phyloP scores from a whole-genome alignment of 2,888 invertebrate genomes.

The Tipula helvola region DNA sequence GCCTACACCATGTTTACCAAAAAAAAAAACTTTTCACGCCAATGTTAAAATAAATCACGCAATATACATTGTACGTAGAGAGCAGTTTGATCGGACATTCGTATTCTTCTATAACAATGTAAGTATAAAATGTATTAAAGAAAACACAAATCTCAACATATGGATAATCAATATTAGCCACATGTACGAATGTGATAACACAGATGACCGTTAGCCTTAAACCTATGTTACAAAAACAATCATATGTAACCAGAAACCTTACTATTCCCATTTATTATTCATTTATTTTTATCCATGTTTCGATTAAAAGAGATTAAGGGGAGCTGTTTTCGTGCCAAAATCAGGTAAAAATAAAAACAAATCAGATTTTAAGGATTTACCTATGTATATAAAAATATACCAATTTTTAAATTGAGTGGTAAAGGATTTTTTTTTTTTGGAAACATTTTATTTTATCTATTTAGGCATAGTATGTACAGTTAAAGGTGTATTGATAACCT shows the following conservation, averaged over 20 bases:
- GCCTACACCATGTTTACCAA: too few species aligned
- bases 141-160: not conserved
- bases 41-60: not conserved
- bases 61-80: not conserved
- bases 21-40: too few species aligned
- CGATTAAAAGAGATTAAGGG: not conserved
- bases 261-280: not conserved
- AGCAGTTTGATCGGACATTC: too few species aligned
- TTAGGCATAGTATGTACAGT: not conserved
- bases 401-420: not conserved
- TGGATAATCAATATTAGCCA: not conserved
- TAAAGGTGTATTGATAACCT: not conserved
- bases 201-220: not conserved
- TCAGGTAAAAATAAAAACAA: not conserved
- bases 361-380: not conserved
- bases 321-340: not conserved
- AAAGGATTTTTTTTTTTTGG: not conserved
- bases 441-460: not conserved
- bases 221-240: not conserved
- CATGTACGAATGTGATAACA: not conserved
- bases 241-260: not conserved
- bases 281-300: not conserved
- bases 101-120: not conserved
- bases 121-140: not conserved
- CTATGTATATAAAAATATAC: not conserved